Evolutionary conservation across 1,140 invertebrate genomes (phyloP), one percentile per base, ranked within the genome.

Genomic region (Dendrolimus kikuchii): DNA sequence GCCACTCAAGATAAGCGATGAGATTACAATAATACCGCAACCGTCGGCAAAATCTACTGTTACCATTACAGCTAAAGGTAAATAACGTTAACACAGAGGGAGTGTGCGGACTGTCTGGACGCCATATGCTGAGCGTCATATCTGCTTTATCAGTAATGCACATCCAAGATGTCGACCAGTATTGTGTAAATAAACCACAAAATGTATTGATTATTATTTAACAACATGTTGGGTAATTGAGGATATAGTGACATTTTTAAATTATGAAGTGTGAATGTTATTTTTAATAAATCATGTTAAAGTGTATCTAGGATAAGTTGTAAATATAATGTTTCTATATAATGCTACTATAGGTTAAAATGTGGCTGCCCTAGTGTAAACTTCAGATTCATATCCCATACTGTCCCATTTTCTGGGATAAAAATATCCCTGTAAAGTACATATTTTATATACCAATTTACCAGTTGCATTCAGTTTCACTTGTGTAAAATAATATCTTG

Each of bases 21-120:
- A 96, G 86, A 96, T 96, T 61, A 97, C 95, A 55, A 96, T 96
- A 66, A 96, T 96, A 87, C 94, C 95, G 60, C 95, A 96, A 77
- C 94, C 23, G 23, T 23, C 94, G 55, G 91, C 93, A 60, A 81
- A 82, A 62, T 81, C 79, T 23, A 68, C 67, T 53, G 71, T 82
- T 49, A 81, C 81, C 42, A 82, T 85, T 49, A 81, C 81, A 8
- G 77, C 81, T 38, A 83, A 83, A 59, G 82, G 78, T 37, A 82
- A 86, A 83, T 86, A 84, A 68, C 81, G 73, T 62, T 67, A 70
- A 78, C 50, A 53, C 57, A 40, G 57, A 54, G 58, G 66, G 66
- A 66, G 59, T 66, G 69, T 74, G 59, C 59, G 60, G 62, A 62
- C 59, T 75, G 64, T 57, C 50, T 44, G 40, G 46, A 45, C 42